Evolutionary conservation across 2,113 vertebrate species (phyloP).

Genomic region (Lagopus muta): DNA sequence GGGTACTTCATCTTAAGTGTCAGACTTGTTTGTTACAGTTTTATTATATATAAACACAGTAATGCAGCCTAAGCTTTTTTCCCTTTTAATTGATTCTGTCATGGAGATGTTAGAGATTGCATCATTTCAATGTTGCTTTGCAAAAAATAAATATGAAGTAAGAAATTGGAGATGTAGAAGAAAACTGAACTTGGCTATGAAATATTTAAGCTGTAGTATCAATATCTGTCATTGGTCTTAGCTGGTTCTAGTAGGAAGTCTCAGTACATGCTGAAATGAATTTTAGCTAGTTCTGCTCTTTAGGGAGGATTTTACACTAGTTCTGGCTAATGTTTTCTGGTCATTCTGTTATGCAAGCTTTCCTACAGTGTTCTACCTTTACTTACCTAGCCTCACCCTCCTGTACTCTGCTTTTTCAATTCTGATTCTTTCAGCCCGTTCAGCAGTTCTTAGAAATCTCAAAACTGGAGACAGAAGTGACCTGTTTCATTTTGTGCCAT

Average conservation of each 20-base stretch:
- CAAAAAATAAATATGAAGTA: background rate
- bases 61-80: background rate
- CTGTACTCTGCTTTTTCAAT: background rate
- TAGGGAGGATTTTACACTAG: background rate
- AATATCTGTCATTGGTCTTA: background rate
- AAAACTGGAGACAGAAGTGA: background rate
- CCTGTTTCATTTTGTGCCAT: background rate
- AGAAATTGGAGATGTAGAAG: background rate
- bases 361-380: background rate
- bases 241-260: background rate
- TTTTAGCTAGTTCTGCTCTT: background rate
- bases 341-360: background rate
- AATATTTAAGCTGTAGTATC: background rate
- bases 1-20: background rate
- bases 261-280: background rate
- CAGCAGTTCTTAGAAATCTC: background rate
- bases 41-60: background rate
- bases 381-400: background rate
- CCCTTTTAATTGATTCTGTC: background rate
- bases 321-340: background rate
- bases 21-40: background rate
- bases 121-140: background rate
- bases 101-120: background rate
- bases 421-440: background rate
- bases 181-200: background rate